Base-by-base conservation (phyloP, 2,113 vertebrate genomes). In the Chionodraco myersi region DNA sequence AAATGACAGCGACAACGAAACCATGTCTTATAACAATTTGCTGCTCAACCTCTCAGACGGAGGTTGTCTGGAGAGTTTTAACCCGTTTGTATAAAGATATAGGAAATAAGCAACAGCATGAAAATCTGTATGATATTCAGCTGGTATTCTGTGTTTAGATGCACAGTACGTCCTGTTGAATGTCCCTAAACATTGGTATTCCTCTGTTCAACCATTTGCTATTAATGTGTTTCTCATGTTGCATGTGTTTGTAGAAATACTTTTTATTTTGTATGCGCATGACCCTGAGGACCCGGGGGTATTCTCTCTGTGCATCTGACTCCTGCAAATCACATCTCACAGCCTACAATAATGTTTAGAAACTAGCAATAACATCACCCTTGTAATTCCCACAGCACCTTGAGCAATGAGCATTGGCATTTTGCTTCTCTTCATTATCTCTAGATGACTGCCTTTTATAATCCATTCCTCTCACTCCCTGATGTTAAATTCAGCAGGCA, bases 391-490 rank as follows among this genome's bases (percentile, higher is more conserved):
- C 90, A 51, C 57, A 71, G 77, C 85, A 78, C 79, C 82, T 54
- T 69, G 77, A 90, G 85, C 84, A 78, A 87, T 83, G 84, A 87
- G 80, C 86, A 72, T 79, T 90, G 89, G 86, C 90, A 92, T 93
- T 92, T 93, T 89, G 88, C 84, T 92, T 88, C 89, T 91, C 90
- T 95, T 95, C 90, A 92, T 94, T 94, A 93, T 92, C 89, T 92
- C 85, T 90, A 91, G 90, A 94, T 93, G 93, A 92, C 92, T 94
- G 90, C 84, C 75, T 92, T 89, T 92, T 86, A 86, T 91, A 91
- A 92, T 93, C 1, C 83, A 83, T 84, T 87, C 87, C 83, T 85
- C 83, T 77, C 87, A 65, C 67, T 85, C 87, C 89, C 89, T 85
- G 83, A 92, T 89, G 89, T 89, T 85, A 92, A 92, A 93, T 88